Evolutionary conservation across 1,140 invertebrate genomes (phyloP).

Genomic region (Hycleus phaleratus): DNA sequence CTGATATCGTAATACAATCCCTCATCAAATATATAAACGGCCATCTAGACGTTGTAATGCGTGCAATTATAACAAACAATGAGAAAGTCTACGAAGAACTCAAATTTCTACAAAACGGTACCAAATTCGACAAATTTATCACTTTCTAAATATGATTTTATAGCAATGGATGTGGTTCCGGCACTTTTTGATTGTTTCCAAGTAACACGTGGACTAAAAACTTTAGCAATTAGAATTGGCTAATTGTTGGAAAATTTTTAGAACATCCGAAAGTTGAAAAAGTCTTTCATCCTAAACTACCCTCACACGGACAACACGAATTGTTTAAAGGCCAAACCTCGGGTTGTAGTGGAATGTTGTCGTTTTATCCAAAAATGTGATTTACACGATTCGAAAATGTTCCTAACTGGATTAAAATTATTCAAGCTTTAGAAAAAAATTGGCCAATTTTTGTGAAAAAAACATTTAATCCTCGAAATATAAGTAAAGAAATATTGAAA

Average conservation of each 20-base stretch:
- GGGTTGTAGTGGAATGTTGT: constrained; percentile 89
- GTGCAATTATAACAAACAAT: constrained; percentile 47
- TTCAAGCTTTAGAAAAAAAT: constrained; percentile 62
- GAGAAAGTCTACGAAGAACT: constrained; percentile 65
- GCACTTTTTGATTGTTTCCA: constrained; percentile 95
- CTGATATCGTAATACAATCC: constrained; percentile 73
- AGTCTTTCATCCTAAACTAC: constrained; percentile 80
- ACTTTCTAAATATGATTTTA: constrained; percentile 26
- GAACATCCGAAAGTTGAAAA: constrained; percentile 69
- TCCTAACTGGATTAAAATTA: constrained; percentile 70
- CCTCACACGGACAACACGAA: constrained; percentile 88
- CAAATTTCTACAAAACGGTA: constrained; percentile 85
- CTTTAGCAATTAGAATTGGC: constrained; percentile 82
- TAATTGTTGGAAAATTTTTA: constrained; percentile 72
- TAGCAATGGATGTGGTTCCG: constrained; percentile 84
- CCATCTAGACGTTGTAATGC: constrained; percentile 80
- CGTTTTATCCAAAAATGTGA: constrained; percentile 73
- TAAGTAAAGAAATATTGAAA: too few relatives aligned
- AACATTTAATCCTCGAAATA: too few relatives aligned
- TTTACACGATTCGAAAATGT: constrained; percentile 63
- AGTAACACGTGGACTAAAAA: constrained; percentile 92
- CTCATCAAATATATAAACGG: constrained; percentile 85
- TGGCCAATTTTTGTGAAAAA: neutral
- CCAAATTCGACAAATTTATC: constrained; percentile 27
- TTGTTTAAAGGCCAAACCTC: constrained; percentile 74